phyloP scores from a whole-genome alignment of 2,797 vertebrate genomes.

The Acrossocheilus fasciatus region DNA sequence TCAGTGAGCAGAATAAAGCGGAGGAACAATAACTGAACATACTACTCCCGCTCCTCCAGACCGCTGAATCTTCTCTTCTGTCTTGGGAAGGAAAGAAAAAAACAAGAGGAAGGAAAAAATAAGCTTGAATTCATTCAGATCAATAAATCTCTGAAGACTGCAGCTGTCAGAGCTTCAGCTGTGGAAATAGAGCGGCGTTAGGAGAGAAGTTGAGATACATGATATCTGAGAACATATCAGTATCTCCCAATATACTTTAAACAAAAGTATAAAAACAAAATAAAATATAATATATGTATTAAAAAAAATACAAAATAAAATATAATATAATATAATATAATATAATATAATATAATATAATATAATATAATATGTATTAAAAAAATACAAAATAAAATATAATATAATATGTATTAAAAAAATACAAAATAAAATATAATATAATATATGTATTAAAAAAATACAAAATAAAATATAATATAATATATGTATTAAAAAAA shows the following conservation, averaged over 20 bases:
- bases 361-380: no score
- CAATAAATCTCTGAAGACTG: background rate
- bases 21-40: conserved; percentile 76
- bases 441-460: no score
- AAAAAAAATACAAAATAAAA: no score
- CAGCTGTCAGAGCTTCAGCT: background rate
- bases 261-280: background rate
- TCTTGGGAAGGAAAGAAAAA: conserved; percentile 66
- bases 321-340: no score
- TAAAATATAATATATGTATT: no score
- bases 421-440: no score
- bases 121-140: conserved; percentile 19
- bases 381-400: no score
- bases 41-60: conserved; percentile 91
- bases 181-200: background rate
- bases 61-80: conserved; percentile 71
- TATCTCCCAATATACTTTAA: background rate
- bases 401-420: no score
- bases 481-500: no score
- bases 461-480: background rate
- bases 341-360: no score
- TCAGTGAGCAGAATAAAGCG: conserved; percentile 61
- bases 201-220: background rate
- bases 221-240: background rate
- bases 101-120: conserved; percentile 16